Percentiles rank a stretch among this genome's conserved stretches.
Conservation (phyloP, 1,140 invertebrate species). For the Drosophila insularis region DNA sequence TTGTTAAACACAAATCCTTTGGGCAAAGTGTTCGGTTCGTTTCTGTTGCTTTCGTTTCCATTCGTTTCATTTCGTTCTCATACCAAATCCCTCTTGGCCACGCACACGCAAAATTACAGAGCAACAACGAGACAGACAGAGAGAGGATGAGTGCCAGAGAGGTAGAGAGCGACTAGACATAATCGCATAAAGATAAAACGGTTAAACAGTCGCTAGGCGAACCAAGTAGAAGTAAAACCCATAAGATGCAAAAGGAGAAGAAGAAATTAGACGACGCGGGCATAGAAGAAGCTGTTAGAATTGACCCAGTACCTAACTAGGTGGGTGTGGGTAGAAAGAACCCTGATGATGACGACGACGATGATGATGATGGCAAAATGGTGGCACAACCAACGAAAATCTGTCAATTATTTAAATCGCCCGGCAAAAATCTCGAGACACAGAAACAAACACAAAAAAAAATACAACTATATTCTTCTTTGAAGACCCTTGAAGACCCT, state of each 20-base stretch:
- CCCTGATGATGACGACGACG: not conserved
- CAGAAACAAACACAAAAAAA: slow-evolving; percentile 1
- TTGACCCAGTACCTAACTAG: slow-evolving; percentile 39
- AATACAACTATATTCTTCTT: slow-evolving; percentile 1
- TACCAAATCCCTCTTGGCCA: slow-evolving; percentile 16
- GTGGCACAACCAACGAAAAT: slow-evolving; percentile 51
- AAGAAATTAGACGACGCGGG: slow-evolving; percentile 5
- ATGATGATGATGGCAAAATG: not conserved
- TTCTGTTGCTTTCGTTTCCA: not conserved
- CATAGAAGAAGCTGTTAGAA: slow-evolving; percentile 19
- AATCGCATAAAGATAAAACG: slow-evolving; percentile 81
- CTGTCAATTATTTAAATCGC: slow-evolving; percentile 80
- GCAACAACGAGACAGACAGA: not conserved
- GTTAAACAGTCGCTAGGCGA: slow-evolving; percentile 69
- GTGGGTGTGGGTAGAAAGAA: not conserved
- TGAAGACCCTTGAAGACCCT: not conserved
- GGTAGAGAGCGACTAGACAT: slow-evolving; percentile 52
- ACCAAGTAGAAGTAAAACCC: slow-evolving; percentile 42
- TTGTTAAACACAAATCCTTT: slow-evolving; percentile 79
- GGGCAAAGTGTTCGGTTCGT: slow-evolving; percentile 68
- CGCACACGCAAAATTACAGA: slow-evolving; percentile 33
- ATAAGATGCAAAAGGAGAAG: slow-evolving; percentile 5
- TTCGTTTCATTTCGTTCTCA: not conserved
- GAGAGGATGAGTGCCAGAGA: not conserved
- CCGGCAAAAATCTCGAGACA: slow-evolving; percentile 59